Conservation (phyloP, 2,888 invertebrate genomes). For the Ectobius pallidus region DNA sequence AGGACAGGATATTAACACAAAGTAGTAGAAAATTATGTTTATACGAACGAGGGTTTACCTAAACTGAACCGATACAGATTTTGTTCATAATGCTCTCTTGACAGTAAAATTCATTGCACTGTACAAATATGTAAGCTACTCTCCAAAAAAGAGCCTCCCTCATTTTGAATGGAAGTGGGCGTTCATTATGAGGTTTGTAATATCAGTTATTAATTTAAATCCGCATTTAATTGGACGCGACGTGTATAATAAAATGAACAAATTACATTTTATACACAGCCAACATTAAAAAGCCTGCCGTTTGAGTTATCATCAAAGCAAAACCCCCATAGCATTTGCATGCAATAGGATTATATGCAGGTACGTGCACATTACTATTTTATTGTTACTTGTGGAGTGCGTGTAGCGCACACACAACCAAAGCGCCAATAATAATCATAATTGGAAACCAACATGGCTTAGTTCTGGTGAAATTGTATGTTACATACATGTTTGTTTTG, state of each 20-base stretch:
- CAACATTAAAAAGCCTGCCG: neutral
- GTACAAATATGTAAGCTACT: neutral
- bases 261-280: neutral
- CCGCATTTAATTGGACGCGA: neutral
- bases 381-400: neutral
- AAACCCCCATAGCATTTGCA: neutral
- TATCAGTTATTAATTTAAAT: slow-evolving; percentile 14
- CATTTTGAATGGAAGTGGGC: neutral
- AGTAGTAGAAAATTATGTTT: no score
- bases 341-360: slow-evolving; percentile 9
- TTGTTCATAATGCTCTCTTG: no score
- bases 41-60: no score
- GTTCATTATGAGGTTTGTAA: neutral
- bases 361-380: neutral
- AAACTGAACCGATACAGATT: no score
- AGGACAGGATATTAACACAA: no score
- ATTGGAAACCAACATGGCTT: slow-evolving; percentile 2
- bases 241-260: neutral
- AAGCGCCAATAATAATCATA: slow-evolving; percentile 5
- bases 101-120: no score
- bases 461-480: slow-evolving; percentile 3
- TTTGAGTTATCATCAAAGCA: neutral
- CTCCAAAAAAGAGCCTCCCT: neutral
- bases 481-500: neutral
- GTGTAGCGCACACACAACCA: neutral